Conservation (phyloP, 1,140 invertebrate species). For the Drosophila melanogaster region DNA sequence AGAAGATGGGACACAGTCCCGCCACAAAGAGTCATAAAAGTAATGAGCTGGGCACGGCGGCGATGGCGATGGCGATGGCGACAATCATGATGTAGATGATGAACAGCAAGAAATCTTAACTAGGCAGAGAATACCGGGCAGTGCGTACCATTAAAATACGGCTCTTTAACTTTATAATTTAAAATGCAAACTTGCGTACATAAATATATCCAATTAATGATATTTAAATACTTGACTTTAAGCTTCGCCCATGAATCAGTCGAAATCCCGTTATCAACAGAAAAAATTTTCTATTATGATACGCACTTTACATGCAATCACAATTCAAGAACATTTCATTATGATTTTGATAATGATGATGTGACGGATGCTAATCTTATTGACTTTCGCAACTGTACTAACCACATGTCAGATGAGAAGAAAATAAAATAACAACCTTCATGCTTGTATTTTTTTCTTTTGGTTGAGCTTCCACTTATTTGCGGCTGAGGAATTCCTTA, state of each 20-base stretch:
- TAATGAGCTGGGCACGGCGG: slow-evolving; percentile 77
- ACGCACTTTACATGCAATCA: background rate
- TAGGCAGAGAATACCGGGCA: background rate
- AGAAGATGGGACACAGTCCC: slow-evolving; percentile 5
- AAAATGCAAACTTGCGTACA: background rate
- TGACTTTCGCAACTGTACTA: slow-evolving; percentile 33
- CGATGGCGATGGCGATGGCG: slow-evolving; percentile 60
- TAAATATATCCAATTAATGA: background rate
- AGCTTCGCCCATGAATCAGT: background rate
- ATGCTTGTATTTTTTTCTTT: background rate
- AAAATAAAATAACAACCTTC: background rate
- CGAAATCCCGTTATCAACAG: background rate
- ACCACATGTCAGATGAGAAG: slow-evolving; percentile 18
- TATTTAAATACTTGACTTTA: background rate
- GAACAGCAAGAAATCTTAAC: slow-evolving; percentile 6
- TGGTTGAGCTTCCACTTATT: slow-evolving; percentile 22
- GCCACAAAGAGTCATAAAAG: slow-evolving; percentile 74
- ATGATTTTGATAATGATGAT: slow-evolving; percentile 8
- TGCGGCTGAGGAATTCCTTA: slow-evolving; percentile 18
- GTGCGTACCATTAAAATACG: slow-evolving; percentile 13
- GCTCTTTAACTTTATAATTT: background rate
- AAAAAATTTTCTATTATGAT: background rate
- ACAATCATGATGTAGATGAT: slow-evolving; percentile 71
- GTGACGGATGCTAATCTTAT: slow-evolving; percentile 33
- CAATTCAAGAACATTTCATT: background rate